phyloP scores from a whole-genome alignment of 2,888 invertebrate species.

The Digitonthophagus gazella region DNA sequence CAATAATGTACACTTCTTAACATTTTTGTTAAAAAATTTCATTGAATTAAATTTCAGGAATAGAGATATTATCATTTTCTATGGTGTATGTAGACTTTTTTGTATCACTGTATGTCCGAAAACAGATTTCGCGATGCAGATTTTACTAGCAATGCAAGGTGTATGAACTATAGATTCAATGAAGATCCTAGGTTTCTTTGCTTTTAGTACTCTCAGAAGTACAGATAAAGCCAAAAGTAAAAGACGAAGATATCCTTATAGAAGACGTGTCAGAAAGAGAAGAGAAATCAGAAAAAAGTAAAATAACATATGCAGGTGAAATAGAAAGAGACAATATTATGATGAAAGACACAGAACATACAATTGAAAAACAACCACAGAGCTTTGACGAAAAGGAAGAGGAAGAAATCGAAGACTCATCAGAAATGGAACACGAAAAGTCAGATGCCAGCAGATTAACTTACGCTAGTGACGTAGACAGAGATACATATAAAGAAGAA shows the following conservation, averaged over 20 bases:
- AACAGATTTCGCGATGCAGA: too few species aligned
- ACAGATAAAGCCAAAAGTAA: constrained; percentile 14
- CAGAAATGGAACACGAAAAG: constrained; percentile 23
- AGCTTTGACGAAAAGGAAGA: constrained; percentile 17
- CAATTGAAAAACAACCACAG: constrained; percentile 19
- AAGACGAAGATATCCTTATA: constrained; percentile 5
- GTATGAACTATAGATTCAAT: too few species aligned
- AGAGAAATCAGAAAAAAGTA: constrained; percentile 27
- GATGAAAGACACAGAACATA: constrained; percentile 16
- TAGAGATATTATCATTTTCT: too few species aligned
- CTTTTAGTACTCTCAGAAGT: too few species aligned
- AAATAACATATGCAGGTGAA: constrained; percentile 25
- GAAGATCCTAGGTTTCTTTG: too few species aligned
- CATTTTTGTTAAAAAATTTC: too few species aligned
- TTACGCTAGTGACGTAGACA: constrained; percentile 27
- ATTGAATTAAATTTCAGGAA: too few species aligned
- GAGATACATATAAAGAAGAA: constrained; percentile 22
- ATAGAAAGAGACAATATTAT: constrained; percentile 23
- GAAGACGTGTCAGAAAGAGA: constrained; percentile 30
- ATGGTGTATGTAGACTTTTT: too few species aligned
- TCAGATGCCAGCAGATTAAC: constrained; percentile 26
- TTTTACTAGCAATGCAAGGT: too few species aligned
- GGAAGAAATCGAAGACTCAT: constrained; percentile 21
- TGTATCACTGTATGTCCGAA: too few species aligned
- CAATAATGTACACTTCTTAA: too few species aligned